A percentile compares a stretch with the other conserved stretches of the same genome.
phyloP scores from a whole-genome alignment of 2,113 vertebrate genomes.

The Calypte anna region DNA sequence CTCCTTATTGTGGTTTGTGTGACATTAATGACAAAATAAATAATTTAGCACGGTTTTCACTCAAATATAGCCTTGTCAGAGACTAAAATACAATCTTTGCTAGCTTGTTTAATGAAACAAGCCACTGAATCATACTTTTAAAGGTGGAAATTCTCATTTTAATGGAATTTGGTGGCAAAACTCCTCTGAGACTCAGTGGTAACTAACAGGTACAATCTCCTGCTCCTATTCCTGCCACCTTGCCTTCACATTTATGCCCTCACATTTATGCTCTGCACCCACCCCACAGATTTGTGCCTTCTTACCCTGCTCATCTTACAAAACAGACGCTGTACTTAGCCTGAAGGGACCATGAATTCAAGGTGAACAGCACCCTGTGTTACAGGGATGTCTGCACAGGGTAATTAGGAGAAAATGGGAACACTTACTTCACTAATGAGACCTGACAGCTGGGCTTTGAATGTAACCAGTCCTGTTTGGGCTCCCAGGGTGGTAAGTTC shows the following conservation, averaged over 20 bases:
- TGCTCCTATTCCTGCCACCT: not conserved
- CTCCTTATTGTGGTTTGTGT: not conserved
- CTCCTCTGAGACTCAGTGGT: not conserved
- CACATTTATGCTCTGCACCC: not conserved
- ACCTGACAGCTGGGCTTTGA: not conserved
- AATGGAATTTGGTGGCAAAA: constrained; percentile 10
- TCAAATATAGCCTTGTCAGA: constrained; percentile 42
- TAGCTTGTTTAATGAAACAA: constrained; percentile 51
- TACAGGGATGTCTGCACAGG: not conserved
- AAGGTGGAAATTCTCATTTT: constrained; percentile 12
- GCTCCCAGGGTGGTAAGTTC: not conserved
- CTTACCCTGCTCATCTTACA: not conserved
- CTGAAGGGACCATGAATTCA: not conserved
- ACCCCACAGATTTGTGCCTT: not conserved
- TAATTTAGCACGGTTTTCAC: constrained; percentile 56
- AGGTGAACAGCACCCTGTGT: not conserved
- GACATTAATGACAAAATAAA: constrained; percentile 71
- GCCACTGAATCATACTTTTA: not conserved
- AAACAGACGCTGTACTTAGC: not conserved
- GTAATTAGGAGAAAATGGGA: not conserved
- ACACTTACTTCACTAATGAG: not conserved
- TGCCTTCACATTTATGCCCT: not conserved
- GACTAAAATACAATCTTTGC: constrained; percentile 31
- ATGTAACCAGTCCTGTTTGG: not conserved
- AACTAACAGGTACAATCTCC: not conserved